These are phyloP conservation scores for Meloe dianella DNA, from an alignment of 2,888 invertebrate genomes.

Conservation along the genomic window DNA sequence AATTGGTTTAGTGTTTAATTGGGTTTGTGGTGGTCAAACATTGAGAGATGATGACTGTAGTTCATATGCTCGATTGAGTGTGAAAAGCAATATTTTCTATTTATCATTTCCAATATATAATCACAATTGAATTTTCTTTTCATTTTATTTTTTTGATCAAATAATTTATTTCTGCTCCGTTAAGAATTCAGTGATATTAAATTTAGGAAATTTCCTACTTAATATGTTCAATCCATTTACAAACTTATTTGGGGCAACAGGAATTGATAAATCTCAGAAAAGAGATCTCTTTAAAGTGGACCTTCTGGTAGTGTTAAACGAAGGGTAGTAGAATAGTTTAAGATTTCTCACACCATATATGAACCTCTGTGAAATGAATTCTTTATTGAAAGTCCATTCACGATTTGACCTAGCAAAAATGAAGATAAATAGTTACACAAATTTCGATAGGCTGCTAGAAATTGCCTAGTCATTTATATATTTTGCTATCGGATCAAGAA, in stretches of 20 bases:
- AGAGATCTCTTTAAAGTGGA: slow-evolving; percentile 35
- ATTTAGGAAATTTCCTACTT: slow-evolving; percentile 22
- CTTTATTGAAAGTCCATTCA: slow-evolving; percentile 31
- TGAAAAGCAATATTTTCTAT: slow-evolving; percentile 1
- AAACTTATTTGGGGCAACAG: slow-evolving; percentile 33
- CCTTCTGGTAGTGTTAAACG: slow-evolving; percentile 34
- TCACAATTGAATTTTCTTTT: not conserved
- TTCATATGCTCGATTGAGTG: not conserved
- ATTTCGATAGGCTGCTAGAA: slow-evolving; percentile 28
- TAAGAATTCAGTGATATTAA: not conserved
- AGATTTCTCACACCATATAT: not conserved
- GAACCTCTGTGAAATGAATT: slow-evolving; percentile 26
- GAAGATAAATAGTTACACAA: slow-evolving; percentile 37
- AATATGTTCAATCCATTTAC: slow-evolving; percentile 30
- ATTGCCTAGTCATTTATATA: slow-evolving; percentile 23
- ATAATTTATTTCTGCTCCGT: slow-evolving; percentile 10
- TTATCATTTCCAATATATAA: not conserved
- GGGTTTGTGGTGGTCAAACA: not conserved
- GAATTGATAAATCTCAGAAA: slow-evolving; percentile 42
- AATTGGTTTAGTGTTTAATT: not conserved
- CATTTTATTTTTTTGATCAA: not conserved
- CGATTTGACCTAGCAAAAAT: slow-evolving; percentile 30
- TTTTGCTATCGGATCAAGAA: not conserved
- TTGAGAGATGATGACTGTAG: not conserved
- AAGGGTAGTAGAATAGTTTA: slow-evolving; percentile 6